phyloP scores from a whole-genome alignment of 2,888 invertebrate species.

The Sympetrum striolatum region DNA sequence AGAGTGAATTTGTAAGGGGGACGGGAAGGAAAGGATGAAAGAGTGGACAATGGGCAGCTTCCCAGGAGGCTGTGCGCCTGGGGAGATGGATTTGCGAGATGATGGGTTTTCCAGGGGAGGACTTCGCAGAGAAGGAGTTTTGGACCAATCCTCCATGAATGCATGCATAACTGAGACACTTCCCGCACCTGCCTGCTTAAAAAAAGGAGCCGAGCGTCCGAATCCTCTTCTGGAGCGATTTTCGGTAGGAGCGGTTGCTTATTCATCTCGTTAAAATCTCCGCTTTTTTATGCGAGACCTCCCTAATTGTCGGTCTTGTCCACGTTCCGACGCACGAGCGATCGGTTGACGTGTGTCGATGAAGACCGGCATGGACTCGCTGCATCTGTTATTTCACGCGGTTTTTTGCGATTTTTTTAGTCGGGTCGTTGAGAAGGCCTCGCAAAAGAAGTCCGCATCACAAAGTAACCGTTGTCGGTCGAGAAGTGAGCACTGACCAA shows the following conservation, averaged over 20 bases:
- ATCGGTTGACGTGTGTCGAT: neutral
- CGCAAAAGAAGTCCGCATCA: too few relatives aligned
- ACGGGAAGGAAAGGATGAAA: neutral
- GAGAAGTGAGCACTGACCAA: too few relatives aligned
- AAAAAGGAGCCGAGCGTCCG: neutral
- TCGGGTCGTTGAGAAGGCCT: neutral
- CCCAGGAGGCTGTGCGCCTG: neutral
- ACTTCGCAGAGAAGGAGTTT: neutral
- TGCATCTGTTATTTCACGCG: neutral
- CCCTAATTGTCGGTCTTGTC: neutral
- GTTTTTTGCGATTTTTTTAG: neutral
- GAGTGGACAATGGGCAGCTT: neutral
- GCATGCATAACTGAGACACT: neutral
- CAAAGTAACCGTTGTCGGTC: too few relatives aligned
- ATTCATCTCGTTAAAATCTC: neutral
- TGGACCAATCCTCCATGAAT: neutral
- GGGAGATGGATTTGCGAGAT: conserved; percentile 26
- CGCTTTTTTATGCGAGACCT: neutral
- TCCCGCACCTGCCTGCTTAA: neutral
- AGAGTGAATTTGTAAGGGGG: neutral
- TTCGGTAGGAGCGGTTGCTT: neutral
- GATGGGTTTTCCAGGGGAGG: neutral
- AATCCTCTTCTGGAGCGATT: neutral
- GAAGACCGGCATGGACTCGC: neutral
- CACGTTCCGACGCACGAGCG: neutral